These are phyloP conservation scores for Triplophysa rosa DNA, from an alignment of 2,113 vertebrate species.

Conservation along the genomic window DNA sequence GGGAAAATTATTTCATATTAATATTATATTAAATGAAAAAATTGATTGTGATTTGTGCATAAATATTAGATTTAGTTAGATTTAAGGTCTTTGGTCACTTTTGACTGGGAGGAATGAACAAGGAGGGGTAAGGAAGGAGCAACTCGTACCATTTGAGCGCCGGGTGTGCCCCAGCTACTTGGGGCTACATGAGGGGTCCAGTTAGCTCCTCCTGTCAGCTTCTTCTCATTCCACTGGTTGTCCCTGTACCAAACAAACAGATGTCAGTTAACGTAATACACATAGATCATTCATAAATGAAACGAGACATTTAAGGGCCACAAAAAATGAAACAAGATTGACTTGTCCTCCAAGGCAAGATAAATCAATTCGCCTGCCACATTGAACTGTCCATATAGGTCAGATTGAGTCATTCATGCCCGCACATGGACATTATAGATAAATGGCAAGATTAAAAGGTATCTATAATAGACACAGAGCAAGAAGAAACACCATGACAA, in stretches of 20 bases:
- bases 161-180: slow-evolving; percentile 85
- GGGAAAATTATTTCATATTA: too few relatives aligned
- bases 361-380: not conserved
- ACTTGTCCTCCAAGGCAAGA: not conserved
- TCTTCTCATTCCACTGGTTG: slow-evolving; percentile 91
- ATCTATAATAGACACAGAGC: not conserved
- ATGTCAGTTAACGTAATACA: not conserved
- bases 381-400: slow-evolving; percentile 8
- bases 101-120: too few relatives aligned
- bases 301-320: not conserved
- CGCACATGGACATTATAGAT: not conserved
- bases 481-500: not conserved
- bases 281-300: slow-evolving; percentile 23
- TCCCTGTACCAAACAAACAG: slow-evolving; percentile 62
- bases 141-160: slow-evolving; percentile 80
- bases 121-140: not conserved
- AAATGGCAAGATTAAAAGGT: slow-evolving; percentile 12
- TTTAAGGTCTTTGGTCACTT: too few relatives aligned
- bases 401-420: not conserved
- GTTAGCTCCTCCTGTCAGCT: slow-evolving; percentile 94
- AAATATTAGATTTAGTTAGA: too few relatives aligned
- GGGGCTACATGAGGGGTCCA: slow-evolving; percentile 96
- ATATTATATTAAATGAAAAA: too few relatives aligned
- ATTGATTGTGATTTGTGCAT: too few relatives aligned
- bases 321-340: slow-evolving; percentile 6